Evolutionary conservation across 2,797 vertebrate genomes (phyloP), one percentile per base, ranked within the genome.

Genomic region (Xyrichtys novacula): DNA sequence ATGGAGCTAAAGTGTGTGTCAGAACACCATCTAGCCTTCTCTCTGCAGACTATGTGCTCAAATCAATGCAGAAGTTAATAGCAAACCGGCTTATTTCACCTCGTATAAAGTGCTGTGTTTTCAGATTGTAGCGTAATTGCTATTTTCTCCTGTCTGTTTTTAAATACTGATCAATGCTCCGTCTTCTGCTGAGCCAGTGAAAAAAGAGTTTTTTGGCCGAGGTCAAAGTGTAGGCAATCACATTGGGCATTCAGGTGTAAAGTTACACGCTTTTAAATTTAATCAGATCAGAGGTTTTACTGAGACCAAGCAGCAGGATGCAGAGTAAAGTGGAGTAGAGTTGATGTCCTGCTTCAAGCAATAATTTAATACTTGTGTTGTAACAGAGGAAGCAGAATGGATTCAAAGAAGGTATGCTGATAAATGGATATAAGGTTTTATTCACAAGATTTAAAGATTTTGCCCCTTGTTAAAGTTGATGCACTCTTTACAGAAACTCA

Each of bases 121-220:
- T 68, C 44, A 82, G 74, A 78, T 76, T 73, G 66, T 78, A n/a
- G 69, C 76, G 72, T 87, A 66, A 83, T 80, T 74, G 78, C 65
- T 39, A 60, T 83, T 85, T 86, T 88, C 65, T 78, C 40, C 57
- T 38, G 69, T 67, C 53, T 64, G 20, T 78, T 86, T 85, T 73
- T 65, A 54, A 44, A 49, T 48, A 76, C 63, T 74, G 78, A 91
- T 92, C 86, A 79, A 74, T 90, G 74, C 53, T 39, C 11, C 53
- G 48, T 65, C 57, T 26, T 78, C 50, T 89, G 89, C 88, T 92
- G 89, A 92, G 77, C 31, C 38, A 29, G 60, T 60, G 52, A 86
- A 91, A 93, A 92, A 87, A 88, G 89, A 74, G 83, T 80, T 83
- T 66, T 52, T 74, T 50, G 52, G 31, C 53, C 31, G 40, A 86